These are phyloP conservation scores for Apteryx mantelli DNA, from an alignment of 2,113 vertebrate genomes.

Conservation along the genomic window DNA sequence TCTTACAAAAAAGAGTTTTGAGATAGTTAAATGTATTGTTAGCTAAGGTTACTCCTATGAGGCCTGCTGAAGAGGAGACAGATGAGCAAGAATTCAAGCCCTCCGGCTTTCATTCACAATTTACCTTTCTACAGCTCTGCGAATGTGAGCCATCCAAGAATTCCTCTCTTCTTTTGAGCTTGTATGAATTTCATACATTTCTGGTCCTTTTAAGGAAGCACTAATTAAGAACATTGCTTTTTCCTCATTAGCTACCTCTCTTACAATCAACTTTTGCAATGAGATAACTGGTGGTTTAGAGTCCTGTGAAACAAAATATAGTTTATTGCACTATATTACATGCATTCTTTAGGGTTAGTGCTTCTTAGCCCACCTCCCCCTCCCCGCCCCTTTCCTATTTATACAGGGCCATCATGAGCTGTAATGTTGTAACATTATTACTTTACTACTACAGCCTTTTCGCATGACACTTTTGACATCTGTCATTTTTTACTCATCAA, in stretches of 20 bases:
- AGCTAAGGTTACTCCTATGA: neutral
- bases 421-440: neutral
- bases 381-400: neutral
- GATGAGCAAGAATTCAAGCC: neutral
- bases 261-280: slow-evolving; percentile 93
- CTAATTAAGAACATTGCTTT: slow-evolving; percentile 98
- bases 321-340: neutral
- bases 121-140: slow-evolving; percentile 92
- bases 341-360: neutral
- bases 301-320: slow-evolving; percentile 78
- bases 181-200: slow-evolving; percentile 98
- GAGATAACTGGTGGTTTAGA: slow-evolving; percentile 93
- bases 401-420: neutral
- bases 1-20: neutral
- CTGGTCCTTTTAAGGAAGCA: slow-evolving; percentile 89
- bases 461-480: rapidly evolving
- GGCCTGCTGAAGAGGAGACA: neutral
- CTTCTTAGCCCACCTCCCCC: neutral
- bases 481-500: neutral
- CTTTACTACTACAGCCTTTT: neutral
- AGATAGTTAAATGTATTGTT: neutral
- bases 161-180: slow-evolving; percentile 93
- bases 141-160: slow-evolving; percentile 91
- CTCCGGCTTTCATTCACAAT: neutral
- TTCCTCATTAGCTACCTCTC: slow-evolving; percentile 96